Conservation (phyloP, 2,113 vertebrate genomes). For the Balaenoptera acutorostrata region DNA sequence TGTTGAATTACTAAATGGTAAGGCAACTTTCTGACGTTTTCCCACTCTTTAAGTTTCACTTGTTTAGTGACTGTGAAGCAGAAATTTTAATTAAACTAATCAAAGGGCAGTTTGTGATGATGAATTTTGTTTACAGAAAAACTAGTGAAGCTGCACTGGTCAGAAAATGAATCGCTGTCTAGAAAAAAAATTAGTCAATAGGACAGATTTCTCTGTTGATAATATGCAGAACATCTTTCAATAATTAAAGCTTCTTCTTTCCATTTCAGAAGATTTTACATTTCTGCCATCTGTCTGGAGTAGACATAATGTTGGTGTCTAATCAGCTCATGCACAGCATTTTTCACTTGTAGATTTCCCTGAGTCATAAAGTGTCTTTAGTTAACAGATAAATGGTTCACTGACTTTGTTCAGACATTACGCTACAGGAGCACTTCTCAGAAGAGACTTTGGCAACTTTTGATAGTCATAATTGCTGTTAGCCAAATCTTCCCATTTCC, state of each 20-base stretch:
- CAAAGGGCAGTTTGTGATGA: not conserved
- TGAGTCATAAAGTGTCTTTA: not conserved
- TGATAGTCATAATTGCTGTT: not conserved
- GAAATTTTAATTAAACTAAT: constrained; percentile 12
- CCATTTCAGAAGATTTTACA: not conserved
- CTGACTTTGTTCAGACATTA: not conserved
- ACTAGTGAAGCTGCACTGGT: constrained; percentile 36
- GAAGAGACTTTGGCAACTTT: not conserved
- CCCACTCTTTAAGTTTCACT: not conserved
- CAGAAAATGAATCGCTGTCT: constrained; percentile 7
- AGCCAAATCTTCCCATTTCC: not conserved
- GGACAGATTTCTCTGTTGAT: constrained; percentile 37
- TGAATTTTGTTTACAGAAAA: constrained; percentile 39
- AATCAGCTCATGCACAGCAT: not conserved
- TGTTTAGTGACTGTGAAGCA: constrained; percentile 26
- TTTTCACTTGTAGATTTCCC: not conserved
- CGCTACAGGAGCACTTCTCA: not conserved
- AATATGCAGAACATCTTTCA: constrained; percentile 16
- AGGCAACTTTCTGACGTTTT: not conserved
- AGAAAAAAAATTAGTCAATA: constrained; percentile 41
- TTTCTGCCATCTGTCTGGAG: not conserved
- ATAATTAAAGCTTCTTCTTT: not conserved
- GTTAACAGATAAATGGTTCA: not conserved
- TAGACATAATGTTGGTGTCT: not conserved
- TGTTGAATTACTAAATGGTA: not conserved